Evolutionary conservation across 1,140 invertebrate genomes (phyloP).

Genomic region (Macrocentrus cingulum): DNA sequence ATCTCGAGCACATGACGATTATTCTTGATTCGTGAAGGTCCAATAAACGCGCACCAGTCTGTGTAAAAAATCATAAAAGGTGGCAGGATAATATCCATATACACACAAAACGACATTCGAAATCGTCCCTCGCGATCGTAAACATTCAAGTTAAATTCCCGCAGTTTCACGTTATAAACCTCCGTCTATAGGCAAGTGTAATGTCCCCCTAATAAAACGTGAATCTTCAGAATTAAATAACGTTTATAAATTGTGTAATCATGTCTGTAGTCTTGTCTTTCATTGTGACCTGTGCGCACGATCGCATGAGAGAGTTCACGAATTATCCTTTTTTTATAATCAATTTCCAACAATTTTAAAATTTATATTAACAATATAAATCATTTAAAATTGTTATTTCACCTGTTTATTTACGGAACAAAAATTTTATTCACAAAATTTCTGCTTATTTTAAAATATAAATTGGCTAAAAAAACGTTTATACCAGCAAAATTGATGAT

Average conservation of each 20-base stretch:
- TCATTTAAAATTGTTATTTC: too few relatives aligned
- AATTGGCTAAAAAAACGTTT: too few relatives aligned
- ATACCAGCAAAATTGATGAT: too few relatives aligned
- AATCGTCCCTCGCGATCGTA: slow-evolving; percentile 11
- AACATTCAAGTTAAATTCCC: slow-evolving; percentile 13
- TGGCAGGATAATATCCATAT: background rate
- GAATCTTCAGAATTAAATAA: slow-evolving; percentile 17
- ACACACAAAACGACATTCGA: background rate
- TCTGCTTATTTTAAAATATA: too few relatives aligned
- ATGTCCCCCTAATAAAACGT: slow-evolving; percentile 13
- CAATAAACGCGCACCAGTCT: too few relatives aligned
- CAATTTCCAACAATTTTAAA: too few relatives aligned
- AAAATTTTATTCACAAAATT: too few relatives aligned
- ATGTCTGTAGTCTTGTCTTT: background rate
- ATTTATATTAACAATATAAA: too few relatives aligned
- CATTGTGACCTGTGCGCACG: too few relatives aligned
- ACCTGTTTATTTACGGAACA: background rate
- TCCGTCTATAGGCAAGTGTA: slow-evolving; percentile 7
- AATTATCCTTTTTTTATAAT: too few relatives aligned
- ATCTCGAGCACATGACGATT: slow-evolving; percentile 2
- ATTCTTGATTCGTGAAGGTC: slow-evolving; percentile 11
- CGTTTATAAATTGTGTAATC: slow-evolving; percentile 18
- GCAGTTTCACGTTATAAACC: slow-evolving; percentile 12
- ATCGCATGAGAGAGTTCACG: too few relatives aligned
- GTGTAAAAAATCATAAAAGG: background rate